Evolutionary conservation across 2,888 invertebrate genomes (phyloP), one percentile per base, ranked within the genome.

Genomic region (Acleris emargana): DNA sequence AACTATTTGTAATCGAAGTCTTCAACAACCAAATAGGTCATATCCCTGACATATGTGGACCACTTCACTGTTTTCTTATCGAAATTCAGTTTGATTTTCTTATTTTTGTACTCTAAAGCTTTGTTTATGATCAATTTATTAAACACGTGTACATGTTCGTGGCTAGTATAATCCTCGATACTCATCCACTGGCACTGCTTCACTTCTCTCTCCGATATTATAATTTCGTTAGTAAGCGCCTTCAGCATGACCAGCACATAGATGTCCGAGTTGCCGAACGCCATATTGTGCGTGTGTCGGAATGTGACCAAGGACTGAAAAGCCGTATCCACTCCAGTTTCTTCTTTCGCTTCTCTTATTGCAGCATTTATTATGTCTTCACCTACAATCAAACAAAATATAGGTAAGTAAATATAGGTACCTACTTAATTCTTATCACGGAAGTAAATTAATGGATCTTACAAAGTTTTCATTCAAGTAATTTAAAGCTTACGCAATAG

Each of bases 291-390:
- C 16, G 95, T 93, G 78, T 98, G 98, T 66, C 98, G 93, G 69
- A 97, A 94, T 52, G 95, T 94, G 17, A 98, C 84, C 7, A 98
- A 81, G 1, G 96, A 96, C 63, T 94, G 90, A 81, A 98, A 98
- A 71, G 94, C 91, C 0, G 96, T 93, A 51, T 94, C 85, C 43
- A 99, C 93, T 51, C 97, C 97, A 0, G 99, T 99, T 89, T 99
- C 99, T 89, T 99, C 99, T 57, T 94, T 91, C 0, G 98, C 97
- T 89, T 99, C 99, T 72, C 99, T 94, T 60, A 95, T 93, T 0
- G 96, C 97, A 3, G 98, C 97, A 69, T 95, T 95, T 32, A 94
- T 89, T 47, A 99, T 92, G 80, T 97, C 94, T 93, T 99, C 98
- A 60, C 95, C 97, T 97, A 80, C 55, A 47, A 58, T 52, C 7